Base-by-base conservation (phyloP, 2,797 vertebrate species). In the Xenentodon cancila region DNA sequence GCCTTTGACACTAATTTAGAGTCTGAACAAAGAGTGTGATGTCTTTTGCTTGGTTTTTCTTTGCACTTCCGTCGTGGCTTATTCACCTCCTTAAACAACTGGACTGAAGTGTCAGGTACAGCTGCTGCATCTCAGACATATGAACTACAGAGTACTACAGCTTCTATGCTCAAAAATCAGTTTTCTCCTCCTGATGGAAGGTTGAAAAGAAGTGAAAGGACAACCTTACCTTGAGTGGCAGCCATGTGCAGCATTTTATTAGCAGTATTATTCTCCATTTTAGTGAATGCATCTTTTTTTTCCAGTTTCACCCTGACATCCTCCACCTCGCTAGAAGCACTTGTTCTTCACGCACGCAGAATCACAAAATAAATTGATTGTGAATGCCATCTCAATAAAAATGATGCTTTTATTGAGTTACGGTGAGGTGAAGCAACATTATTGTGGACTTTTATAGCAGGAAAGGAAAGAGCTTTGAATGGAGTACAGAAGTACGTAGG, bases 271-370 rank as follows among this genome's bases (percentile, higher is more conserved):
- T 52, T 50, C 55, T 54, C 62, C 40, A 22, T 68, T 55, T 71
- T 30, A n/a, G 19, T 68, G 80, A 77, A 68, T 54, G 68, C 53
- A 55, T 62, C 51, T 55, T 67, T 62, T 55, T 67, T 63, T 64
- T 34, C 64, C n/a, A 37, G 43, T 64, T 75, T 82, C 43, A 77
- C 73, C 72, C 65, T 84, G 81, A 84, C 73, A 82, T 79, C 59
- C 17, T 63, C 20, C 30, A 17, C 49, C 22, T 63, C 1, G 1
- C 44, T 49, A n/a, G 65, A 58, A 70, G 56, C 62, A 50, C 72
- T 68, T 53, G 25, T 61, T 68, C 54, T 8, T 30, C 7, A 7
- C 21, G 55, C 34, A 21, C 40, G 43, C 53, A 63, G 56, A 44
- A 18, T 48, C 21, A 18, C 15, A 46, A 17, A 30, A 47, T 52